Conservation (phyloP, 2,888 invertebrate species). For the Kryphioiulus occultus region DNA sequence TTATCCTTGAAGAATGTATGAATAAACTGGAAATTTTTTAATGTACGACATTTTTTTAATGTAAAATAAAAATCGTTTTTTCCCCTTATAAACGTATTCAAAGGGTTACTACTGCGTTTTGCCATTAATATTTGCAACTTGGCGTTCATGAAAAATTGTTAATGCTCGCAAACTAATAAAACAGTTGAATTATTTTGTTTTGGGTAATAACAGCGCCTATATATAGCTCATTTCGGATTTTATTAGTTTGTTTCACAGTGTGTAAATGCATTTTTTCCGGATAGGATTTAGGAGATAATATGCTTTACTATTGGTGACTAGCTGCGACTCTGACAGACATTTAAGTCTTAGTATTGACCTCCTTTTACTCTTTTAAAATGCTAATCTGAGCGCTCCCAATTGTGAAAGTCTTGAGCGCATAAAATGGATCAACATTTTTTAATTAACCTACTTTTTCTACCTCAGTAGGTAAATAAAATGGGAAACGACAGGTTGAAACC, state of each 20-base stretch:
- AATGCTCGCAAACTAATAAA: background rate
- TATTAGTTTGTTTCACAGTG: background rate
- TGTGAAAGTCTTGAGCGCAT: slow-evolving; percentile 11
- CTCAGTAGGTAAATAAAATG: slow-evolving; percentile 39
- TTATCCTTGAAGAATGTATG: no score
- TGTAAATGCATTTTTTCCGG: background rate
- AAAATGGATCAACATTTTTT: slow-evolving; percentile 31
- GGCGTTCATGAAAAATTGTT: background rate
- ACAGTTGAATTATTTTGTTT: background rate
- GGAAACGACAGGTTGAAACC: slow-evolving; percentile 22
- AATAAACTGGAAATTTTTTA: no score
- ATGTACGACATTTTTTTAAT: background rate
- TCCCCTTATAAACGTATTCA: background rate
- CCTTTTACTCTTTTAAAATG: background rate
- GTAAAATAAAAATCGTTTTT: background rate
- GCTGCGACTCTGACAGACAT: background rate
- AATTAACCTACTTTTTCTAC: slow-evolving; percentile 40
- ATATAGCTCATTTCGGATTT: background rate
- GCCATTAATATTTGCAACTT: background rate
- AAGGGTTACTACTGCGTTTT: background rate
- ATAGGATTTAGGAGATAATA: background rate
- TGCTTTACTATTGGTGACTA: background rate
- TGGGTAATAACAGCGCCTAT: background rate
- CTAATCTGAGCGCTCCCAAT: slow-evolving; percentile 1
- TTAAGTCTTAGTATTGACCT: slow-evolving; percentile 37